These are phyloP conservation scores for Eumaeus atala DNA, from an alignment of 1,140 invertebrate genomes.

Conservation along the genomic window DNA sequence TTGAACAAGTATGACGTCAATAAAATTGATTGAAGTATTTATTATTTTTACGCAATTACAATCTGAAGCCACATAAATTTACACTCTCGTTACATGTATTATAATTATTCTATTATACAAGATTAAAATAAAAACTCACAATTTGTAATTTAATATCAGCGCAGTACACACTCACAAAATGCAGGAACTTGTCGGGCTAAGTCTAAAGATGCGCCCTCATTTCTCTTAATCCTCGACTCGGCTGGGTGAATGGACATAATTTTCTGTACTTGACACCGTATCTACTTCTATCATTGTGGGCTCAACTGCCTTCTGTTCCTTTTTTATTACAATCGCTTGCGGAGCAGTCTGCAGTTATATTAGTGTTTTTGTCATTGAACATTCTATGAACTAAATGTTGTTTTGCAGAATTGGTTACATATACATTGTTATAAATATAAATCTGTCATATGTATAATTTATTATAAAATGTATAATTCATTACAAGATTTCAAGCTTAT, in stretches of 20 bases:
- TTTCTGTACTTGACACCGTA: conserved; percentile 67
- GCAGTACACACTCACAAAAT: conserved; percentile 27
- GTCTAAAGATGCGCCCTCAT: conserved; percentile 53
- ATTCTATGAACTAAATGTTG: neutral
- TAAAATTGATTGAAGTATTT: too few species aligned
- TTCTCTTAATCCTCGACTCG: conserved; percentile 56
- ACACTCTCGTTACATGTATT: conserved; percentile 8
- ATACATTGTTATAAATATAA: too few species aligned
- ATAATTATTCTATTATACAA: neutral
- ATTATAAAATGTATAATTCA: too few species aligned
- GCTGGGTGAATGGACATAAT: conserved; percentile 67
- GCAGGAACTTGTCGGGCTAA: conserved; percentile 21
- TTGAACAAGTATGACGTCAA: too few species aligned
- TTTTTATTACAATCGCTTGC: conserved; percentile 53
- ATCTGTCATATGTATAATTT: too few species aligned
- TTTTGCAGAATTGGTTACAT: neutral
- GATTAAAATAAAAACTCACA: neutral
- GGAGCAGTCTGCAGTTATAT: conserved; percentile 22
- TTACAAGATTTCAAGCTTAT: too few species aligned
- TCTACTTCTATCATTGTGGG: conserved; percentile 55
- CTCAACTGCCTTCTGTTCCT: conserved; percentile 45
- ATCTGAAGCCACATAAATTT: neutral
- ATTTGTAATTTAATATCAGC: conserved; percentile 8
- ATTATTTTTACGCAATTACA: too few species aligned
- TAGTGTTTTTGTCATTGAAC: conserved; percentile 18